These are phyloP conservation scores for Drosophila rellima DNA, from an alignment of 2,888 invertebrate genomes.

Conservation along the genomic window DNA sequence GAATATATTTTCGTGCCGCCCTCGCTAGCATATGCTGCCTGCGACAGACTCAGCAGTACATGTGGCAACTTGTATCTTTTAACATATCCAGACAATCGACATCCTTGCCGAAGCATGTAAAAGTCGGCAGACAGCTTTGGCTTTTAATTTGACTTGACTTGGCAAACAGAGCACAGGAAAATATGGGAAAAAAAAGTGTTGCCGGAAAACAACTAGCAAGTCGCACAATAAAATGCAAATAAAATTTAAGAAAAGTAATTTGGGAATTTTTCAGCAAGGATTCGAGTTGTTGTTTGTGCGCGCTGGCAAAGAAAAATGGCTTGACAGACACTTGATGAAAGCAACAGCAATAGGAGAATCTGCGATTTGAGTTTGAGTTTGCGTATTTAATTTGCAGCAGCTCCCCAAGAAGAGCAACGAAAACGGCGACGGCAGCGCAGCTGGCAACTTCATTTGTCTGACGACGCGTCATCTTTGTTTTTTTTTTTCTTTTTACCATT, in stretches of 20 bases:
- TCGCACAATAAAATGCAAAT: slow-evolving; percentile 70
- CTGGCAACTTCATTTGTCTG: slow-evolving; percentile 64
- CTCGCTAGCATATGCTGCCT: slow-evolving; percentile 25
- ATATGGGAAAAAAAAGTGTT: slow-evolving; percentile 25
- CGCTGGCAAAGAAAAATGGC: slow-evolving; percentile 39
- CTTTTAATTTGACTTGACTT: slow-evolving; percentile 38
- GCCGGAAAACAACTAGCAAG: slow-evolving; percentile 38
- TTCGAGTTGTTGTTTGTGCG: slow-evolving; percentile 23
- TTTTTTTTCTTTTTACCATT: slow-evolving; percentile 52
- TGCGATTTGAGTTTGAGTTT: slow-evolving; percentile 27
- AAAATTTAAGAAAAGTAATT: slow-evolving; percentile 77
- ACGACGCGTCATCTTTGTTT: slow-evolving; percentile 40
- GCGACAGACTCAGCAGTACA: slow-evolving; percentile 10
- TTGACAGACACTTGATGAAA: slow-evolving; percentile 57
- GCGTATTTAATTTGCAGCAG: slow-evolving; percentile 70
- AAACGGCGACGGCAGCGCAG: slow-evolving; percentile 28
- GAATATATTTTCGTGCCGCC: background rate
- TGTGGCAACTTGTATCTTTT: slow-evolving; percentile 39
- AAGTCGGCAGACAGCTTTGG: slow-evolving; percentile 55
- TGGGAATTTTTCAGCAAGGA: slow-evolving; percentile 43
- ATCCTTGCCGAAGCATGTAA: slow-evolving; percentile 38
- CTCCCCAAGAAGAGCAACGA: slow-evolving; percentile 27
- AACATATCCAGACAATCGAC: slow-evolving; percentile 66
- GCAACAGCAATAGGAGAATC: slow-evolving; percentile 13
- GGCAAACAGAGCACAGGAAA: slow-evolving; percentile 19